Conservation (phyloP, 2,113 vertebrate species). For the Phainopepla nitens region DNA sequence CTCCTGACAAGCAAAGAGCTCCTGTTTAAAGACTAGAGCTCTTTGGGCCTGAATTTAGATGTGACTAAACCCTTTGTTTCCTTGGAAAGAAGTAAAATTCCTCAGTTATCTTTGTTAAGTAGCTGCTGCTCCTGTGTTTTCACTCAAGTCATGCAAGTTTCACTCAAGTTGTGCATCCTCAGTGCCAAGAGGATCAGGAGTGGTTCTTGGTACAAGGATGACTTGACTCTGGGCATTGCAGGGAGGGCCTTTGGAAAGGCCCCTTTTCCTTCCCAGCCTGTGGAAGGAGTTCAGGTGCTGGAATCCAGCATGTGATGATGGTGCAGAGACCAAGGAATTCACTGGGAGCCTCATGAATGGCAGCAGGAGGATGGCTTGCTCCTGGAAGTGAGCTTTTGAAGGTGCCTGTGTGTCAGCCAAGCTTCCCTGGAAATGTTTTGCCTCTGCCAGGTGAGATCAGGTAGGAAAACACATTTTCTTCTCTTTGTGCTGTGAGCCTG, state of each 20-base stretch:
- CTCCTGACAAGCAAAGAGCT: background rate
- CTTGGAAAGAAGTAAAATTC: constrained; percentile 5
- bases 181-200: background rate
- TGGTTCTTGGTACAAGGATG: background rate
- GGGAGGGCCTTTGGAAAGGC: background rate
- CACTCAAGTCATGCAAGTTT: background rate
- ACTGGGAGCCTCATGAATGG: background rate
- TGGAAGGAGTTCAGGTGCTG: background rate
- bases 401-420: background rate
- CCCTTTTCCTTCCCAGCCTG: background rate
- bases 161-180: too few relatives aligned
- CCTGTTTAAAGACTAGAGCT: background rate
- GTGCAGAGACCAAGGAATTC: background rate
- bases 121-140: background rate
- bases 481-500: background rate
- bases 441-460: background rate
- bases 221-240: background rate
- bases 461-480: background rate
- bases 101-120: background rate
- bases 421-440: background rate
- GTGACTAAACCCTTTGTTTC: background rate
- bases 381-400: background rate
- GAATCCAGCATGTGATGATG: background rate
- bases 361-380: background rate
- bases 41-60: background rate